These are phyloP conservation scores for Vanacampus margaritifer DNA, from an alignment of 2,113 vertebrate genomes.

Conservation along the genomic window DNA sequence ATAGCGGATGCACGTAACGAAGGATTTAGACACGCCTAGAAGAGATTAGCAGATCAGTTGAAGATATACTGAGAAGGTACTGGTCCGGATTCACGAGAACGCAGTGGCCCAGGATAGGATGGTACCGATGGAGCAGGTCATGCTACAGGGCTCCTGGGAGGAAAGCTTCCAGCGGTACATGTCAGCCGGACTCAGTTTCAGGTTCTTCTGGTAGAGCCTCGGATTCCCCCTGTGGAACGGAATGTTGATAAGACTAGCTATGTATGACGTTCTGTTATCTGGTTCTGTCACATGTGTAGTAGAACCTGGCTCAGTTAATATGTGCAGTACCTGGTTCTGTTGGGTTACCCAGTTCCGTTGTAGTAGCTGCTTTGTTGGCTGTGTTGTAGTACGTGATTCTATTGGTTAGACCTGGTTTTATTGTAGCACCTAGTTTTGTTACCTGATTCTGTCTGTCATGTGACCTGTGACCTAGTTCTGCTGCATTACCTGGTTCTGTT, in stretches of 20 bases:
- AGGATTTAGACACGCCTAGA: constrained; percentile 86
- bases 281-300: not conserved
- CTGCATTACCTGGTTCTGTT: constrained; percentile 85
- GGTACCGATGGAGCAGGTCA: constrained; percentile 92
- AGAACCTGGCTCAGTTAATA: not conserved
- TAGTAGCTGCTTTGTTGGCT: not conserved
- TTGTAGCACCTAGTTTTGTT: not conserved
- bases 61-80: not conserved
- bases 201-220: constrained; percentile 85
- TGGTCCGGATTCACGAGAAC: not conserved
- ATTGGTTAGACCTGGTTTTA: not conserved
- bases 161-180: constrained; percentile 99
- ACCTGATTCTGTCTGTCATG: not conserved
- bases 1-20: constrained; percentile 92
- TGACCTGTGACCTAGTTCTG: not conserved
- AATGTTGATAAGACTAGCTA: no score
- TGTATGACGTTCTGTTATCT: no score
- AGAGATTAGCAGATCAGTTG: not conserved
- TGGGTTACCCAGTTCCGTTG: no score
- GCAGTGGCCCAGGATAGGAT: not conserved
- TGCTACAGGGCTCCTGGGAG: constrained; percentile 95
- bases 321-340: not conserved
- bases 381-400: not conserved
- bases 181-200: constrained; percentile 89
- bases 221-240: constrained; percentile 80